Conservation (phyloP, 2,113 vertebrate species). For the Boulengeromyrus knoepffleri region DNA sequence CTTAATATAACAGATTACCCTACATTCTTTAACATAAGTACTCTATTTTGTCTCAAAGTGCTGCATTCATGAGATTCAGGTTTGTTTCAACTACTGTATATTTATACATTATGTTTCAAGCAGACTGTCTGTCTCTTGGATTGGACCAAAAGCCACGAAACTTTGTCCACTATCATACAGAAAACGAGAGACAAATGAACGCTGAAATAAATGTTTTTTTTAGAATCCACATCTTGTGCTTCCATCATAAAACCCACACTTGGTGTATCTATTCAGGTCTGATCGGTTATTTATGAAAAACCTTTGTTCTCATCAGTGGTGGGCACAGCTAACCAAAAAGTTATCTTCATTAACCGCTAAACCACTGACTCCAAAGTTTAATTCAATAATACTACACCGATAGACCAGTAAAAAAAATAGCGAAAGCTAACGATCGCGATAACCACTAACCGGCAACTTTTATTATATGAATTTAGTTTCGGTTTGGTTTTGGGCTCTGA, state of each 20-base stretch:
- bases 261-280: neutral
- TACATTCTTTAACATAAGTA: neutral
- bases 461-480: too few species aligned
- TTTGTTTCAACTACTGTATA: neutral
- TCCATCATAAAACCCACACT: neutral
- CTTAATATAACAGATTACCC: neutral
- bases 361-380: neutral
- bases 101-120: neutral
- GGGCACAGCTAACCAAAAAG: neutral
- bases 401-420: neutral
- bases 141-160: neutral
- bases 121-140: neutral
- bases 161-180: neutral
- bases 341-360: neutral
- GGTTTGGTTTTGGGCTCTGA: too few species aligned
- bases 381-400: neutral
- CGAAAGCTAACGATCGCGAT: neutral
- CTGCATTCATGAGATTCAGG: conserved; percentile 8
- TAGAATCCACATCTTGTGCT: neutral
- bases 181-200: neutral
- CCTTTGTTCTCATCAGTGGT: neutral
- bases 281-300: neutral
- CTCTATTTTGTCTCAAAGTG: neutral
- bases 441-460: neutral
- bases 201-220: neutral